phyloP scores from a whole-genome alignment of 2,113 vertebrate species.

The Rutilus rutilus region DNA sequence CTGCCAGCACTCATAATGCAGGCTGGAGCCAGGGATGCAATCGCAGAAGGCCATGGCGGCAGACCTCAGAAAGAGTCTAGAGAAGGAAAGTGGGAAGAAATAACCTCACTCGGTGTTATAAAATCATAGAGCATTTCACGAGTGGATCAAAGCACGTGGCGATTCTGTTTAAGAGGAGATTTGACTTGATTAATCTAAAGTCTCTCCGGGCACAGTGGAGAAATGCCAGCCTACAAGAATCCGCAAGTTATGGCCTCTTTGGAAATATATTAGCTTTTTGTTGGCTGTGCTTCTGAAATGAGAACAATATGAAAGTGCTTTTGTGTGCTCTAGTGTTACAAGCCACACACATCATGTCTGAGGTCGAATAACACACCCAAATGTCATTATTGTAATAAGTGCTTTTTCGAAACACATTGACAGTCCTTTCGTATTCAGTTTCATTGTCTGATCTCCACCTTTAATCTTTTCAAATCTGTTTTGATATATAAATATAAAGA shows the following conservation, averaged over 20 bases:
- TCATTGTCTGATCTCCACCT: no score
- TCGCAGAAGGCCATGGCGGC: background rate
- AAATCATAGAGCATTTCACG: constrained; percentile 13
- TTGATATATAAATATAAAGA: no score
- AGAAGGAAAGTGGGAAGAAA: constrained; percentile 37
- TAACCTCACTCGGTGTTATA: constrained; percentile 6
- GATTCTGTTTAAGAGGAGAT: constrained; percentile 2
- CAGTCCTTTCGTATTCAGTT: background rate
- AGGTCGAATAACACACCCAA: background rate
- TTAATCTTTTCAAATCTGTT: no score
- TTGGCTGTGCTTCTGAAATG: background rate
- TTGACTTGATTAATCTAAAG: background rate
- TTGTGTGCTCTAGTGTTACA: background rate
- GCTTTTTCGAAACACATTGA: background rate
- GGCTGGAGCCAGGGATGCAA: constrained; percentile 14
- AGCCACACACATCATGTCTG: background rate
- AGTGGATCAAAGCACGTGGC: background rate
- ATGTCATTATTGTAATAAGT: background rate
- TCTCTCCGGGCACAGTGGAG: background rate
- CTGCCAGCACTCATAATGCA: constrained; percentile 41
- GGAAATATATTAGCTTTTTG: background rate
- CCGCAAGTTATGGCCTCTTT: background rate
- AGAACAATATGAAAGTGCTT: background rate
- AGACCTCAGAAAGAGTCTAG: background rate
- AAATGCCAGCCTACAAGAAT: background rate